phyloP scores from a whole-genome alignment of 2,888 invertebrate genomes.

The Kuschelorhynchus macadamiae region DNA sequence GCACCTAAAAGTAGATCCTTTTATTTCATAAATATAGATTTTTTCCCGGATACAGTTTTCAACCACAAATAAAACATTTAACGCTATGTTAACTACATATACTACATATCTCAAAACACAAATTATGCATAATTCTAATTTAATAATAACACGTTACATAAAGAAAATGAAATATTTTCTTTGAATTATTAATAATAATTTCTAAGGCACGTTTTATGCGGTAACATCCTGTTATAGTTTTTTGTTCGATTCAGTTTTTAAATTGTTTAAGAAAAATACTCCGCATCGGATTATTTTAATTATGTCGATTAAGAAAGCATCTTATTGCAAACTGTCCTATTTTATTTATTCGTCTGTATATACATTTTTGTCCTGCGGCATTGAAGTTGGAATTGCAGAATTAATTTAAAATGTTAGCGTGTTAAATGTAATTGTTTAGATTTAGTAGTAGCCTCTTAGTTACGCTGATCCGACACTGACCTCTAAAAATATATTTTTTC shows the following conservation, averaged over 20 bases:
- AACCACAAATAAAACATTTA: background rate
- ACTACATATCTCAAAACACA: background rate
- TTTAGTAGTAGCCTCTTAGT: too few relatives aligned
- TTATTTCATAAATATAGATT: too few relatives aligned
- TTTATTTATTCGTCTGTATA: too few relatives aligned
- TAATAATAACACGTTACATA: background rate
- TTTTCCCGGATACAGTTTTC: background rate
- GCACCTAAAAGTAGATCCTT: too few relatives aligned
- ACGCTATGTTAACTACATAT: background rate
- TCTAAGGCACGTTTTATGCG: background rate
- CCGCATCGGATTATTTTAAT: background rate
- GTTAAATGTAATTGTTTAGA: too few relatives aligned
- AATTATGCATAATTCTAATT: constrained; percentile 2
- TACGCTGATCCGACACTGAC: too few relatives aligned
- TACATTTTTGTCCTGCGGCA: too few relatives aligned
- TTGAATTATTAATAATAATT: background rate
- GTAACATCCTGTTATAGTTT: constrained; percentile 1
- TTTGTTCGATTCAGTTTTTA: background rate
- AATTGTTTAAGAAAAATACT: background rate
- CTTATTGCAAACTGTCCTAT: too few relatives aligned
- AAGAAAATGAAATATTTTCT: background rate
- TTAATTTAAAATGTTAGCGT: too few relatives aligned
- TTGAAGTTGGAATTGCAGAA: too few relatives aligned
- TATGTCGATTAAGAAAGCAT: too few relatives aligned
- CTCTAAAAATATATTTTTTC: too few relatives aligned